Base-by-base conservation (phyloP, 2,888 invertebrate genomes). In the Ashinkailepas kermadecensis region DNA sequence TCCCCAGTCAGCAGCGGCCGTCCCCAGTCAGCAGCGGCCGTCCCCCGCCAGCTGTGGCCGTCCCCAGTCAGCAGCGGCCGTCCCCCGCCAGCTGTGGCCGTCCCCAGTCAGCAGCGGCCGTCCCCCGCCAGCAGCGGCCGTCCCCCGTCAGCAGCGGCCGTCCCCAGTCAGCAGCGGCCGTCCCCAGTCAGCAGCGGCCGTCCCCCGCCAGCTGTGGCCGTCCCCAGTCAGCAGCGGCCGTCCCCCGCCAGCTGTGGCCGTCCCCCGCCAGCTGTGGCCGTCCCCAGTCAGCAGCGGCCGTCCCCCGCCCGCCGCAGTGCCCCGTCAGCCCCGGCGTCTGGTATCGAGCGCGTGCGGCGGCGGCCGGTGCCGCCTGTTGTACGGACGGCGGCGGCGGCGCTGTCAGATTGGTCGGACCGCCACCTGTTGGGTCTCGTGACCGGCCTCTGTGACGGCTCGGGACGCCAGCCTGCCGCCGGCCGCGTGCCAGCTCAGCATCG, bases 361-460 rank as follows among this genome's bases (percentile, higher is more conserved):
- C 39, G 39, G 39, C 39, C 39, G 39, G 39, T 4, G 39, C 39
- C 39, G 39, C 4, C 39, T 39, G 39, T 39, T 39, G 39, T 39
- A 39, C 39, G 39, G 39, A 39, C 39, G 39, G 39, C 39, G 15
- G 18, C 39, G 39, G 39, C 39, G 15, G 18, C 62, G 65, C 10
- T 23, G 65, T 2, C 65, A 10, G n/a, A 65, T 65, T 65, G 65
- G n/a, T 65, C 65, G 65, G 39, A 23, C n/a, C 10, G n/a, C 65
- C 65, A 65, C 65, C 65, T 65, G 65, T 65, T 65, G 65, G n/a
- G 65, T 65, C 65, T 65, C 23, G 65, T 65, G 65, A n/a, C 65
- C 65, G n/a, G 23, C 9, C n/a, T 0, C n/a, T n/a, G n/a, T 8
- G 65, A 10, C 65, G 65, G 39, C 2, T 1, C 65, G 65, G 8